Evolutionary conservation across 2,797 vertebrate species (phyloP).

Genomic region (Uromys caudimaculatus): DNA sequence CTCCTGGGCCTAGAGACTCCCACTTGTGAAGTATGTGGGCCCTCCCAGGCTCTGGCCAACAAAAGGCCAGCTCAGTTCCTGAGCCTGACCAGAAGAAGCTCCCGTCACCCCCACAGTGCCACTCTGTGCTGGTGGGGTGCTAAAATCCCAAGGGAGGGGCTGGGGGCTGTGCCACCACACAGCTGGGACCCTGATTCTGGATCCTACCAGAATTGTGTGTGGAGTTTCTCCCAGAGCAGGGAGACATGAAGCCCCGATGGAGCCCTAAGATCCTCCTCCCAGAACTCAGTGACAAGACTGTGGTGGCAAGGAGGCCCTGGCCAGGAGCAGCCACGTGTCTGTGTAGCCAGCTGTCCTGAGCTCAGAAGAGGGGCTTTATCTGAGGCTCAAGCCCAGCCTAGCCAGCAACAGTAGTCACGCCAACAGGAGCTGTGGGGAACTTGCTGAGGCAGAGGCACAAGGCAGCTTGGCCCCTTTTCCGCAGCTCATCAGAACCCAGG

Average conservation of each 20-base stretch:
- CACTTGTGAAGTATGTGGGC: no score
- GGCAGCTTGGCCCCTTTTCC: background rate
- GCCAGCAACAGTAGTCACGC: background rate
- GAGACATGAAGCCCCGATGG: background rate
- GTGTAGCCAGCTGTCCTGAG: rapidly evolving
- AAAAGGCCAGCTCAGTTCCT: background rate
- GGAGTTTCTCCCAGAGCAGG: background rate
- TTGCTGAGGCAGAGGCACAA: background rate
- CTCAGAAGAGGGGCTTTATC: no score
- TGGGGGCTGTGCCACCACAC: background rate
- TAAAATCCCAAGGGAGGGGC: background rate
- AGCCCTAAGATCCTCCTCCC: background rate
- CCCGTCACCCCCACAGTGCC: no score
- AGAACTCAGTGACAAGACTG: rapidly evolving
- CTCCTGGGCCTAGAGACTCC: background rate
- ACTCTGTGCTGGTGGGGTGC: rapidly evolving
- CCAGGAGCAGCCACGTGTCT: rapidly evolving
- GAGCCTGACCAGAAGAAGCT: no score
- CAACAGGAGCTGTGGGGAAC: rapidly evolving
- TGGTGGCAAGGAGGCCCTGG: rapidly evolving
- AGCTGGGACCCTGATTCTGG: background rate
- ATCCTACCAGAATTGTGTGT: background rate
- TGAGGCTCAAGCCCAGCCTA: background rate
- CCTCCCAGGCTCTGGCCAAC: background rate
- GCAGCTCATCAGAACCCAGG: background rate